Percentiles rank a stretch among this genome's conserved stretches.
These are phyloP conservation scores for Scalopus aquaticus DNA, from an alignment of 2,113 vertebrate species.

Conservation along the genomic window DNA sequence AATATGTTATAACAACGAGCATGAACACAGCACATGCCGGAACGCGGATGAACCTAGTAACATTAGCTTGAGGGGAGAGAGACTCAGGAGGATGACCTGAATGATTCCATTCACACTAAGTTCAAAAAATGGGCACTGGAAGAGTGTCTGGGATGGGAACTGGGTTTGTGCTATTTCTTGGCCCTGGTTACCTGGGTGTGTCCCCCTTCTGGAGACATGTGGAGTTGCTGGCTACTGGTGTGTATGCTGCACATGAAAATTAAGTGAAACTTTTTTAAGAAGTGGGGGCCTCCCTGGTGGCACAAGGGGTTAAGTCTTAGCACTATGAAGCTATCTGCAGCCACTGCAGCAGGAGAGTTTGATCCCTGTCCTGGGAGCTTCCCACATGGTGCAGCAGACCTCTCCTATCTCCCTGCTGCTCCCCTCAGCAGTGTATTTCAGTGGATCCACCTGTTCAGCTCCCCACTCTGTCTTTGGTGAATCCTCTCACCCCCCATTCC, in stretches of 20 bases:
- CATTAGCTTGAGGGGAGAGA: not conserved
- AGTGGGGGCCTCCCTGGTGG: not conserved
- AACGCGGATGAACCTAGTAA: too few species aligned
- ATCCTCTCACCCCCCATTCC: too few species aligned
- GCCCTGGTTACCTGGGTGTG: not conserved
- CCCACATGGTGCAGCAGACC: too few species aligned
- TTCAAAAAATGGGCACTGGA: not conserved
- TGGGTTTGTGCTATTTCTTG: not conserved
- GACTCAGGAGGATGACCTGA: not conserved
- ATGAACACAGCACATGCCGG: not conserved
- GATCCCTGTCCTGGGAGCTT: too few species aligned
- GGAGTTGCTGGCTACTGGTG: not conserved
- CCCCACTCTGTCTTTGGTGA: too few species aligned
- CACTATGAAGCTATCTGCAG: too few species aligned
- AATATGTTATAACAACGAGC: not conserved
- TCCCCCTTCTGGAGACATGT: rapidly evolving
- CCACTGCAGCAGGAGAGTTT: too few species aligned
- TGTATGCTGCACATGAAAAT: rapidly evolving
- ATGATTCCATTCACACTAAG: not conserved
- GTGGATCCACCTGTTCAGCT: too few species aligned
- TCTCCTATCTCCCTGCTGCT: too few species aligned
- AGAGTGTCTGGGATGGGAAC: rapidly evolving
- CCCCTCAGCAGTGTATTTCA: too few species aligned
- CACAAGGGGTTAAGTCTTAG: too few species aligned
- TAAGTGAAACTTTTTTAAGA: not conserved